Percentiles rank a stretch among this genome's conserved stretches.
Evolutionary conservation across 2,797 vertebrate species (phyloP).

Genomic region (Bryconaethiops microstoma): DNA sequence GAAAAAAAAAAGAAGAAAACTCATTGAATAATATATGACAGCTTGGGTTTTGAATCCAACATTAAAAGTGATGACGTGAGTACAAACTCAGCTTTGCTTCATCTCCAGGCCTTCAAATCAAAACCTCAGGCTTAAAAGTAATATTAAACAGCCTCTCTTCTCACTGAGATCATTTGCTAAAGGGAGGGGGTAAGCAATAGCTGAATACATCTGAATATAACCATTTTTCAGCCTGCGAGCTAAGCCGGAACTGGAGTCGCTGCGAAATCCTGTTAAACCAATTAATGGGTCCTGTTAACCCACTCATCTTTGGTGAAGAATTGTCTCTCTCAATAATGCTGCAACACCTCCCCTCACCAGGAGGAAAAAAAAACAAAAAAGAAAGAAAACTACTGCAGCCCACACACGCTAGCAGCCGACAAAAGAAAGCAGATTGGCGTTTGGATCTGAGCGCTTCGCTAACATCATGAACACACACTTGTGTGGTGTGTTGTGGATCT

Average conservation of each 20-base stretch:
- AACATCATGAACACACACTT: conserved; percentile 65
- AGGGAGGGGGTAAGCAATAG: conserved; percentile 57
- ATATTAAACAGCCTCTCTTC: conserved; percentile 71
- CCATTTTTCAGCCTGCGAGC: conserved; percentile 67
- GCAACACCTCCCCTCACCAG: conserved; percentile 69
- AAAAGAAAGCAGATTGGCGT: conserved; percentile 70
- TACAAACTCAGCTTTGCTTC: conserved; percentile 74
- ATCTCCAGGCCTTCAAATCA: conserved; percentile 73
- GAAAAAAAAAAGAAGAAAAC: conserved; percentile 66
- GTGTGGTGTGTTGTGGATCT: conserved; percentile 65
- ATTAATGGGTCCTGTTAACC: conserved; percentile 80
- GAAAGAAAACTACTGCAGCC: conserved; percentile 56
- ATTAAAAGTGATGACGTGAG: conserved; percentile 80
- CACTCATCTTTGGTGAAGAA: conserved; percentile 74
- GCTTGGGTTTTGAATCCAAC: conserved; percentile 75
- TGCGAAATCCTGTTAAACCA: conserved; percentile 77
- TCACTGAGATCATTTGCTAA: conserved; percentile 61
- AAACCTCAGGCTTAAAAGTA: conserved; percentile 72
- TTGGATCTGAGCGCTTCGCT: conserved; percentile 65
- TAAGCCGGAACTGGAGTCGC: conserved; percentile 71
- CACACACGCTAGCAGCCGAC: conserved; percentile 64
- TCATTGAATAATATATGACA: conserved; percentile 81
- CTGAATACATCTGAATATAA: conserved; percentile 65
- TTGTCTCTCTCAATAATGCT: conserved; percentile 78
- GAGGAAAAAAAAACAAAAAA: conserved; percentile 25